phyloP scores from a whole-genome alignment of 2,797 vertebrate species.

The Poeciliopsis infans region DNA sequence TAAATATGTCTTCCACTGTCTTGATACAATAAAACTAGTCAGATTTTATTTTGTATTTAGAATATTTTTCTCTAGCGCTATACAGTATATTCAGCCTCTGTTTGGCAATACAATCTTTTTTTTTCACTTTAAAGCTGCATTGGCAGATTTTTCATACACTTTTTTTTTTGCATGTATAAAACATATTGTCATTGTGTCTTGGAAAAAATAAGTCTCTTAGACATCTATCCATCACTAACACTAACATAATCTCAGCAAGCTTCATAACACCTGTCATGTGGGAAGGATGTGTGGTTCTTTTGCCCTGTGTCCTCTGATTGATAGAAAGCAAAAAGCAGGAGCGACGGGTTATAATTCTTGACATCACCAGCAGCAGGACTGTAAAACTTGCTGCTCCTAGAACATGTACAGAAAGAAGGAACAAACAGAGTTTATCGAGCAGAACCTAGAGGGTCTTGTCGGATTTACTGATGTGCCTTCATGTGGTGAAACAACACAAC shows the following conservation, averaged over 20 bases:
- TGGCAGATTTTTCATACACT: background rate
- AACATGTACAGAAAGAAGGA: conserved; percentile 51
- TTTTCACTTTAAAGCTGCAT: background rate
- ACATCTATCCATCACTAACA: conserved; percentile 54
- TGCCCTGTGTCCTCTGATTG: conserved; percentile 58
- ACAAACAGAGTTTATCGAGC: conserved; percentile 44
- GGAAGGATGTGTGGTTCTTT: conserved; percentile 41
- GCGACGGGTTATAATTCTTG: conserved; percentile 69
- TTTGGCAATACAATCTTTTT: background rate
- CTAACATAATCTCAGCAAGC: conserved; percentile 43
- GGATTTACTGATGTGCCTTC: conserved; percentile 69
- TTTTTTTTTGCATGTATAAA: background rate
- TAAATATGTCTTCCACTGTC: background rate
- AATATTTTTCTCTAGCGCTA: background rate
- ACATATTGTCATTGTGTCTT: conserved; percentile 27
- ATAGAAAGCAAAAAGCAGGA: conserved; percentile 66
- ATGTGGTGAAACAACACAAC: conserved; percentile 54
- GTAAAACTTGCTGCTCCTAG: conserved; percentile 61
- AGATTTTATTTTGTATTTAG: background rate
- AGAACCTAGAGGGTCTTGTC: conserved; percentile 40
- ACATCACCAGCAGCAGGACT: conserved; percentile 66
- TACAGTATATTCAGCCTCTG: background rate
- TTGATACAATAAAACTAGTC: background rate
- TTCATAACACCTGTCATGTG: conserved; percentile 53
- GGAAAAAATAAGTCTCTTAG: conserved; percentile 22